Evolutionary conservation across 2,888 invertebrate species (phyloP).

Genomic region (Ctena decussata): DNA sequence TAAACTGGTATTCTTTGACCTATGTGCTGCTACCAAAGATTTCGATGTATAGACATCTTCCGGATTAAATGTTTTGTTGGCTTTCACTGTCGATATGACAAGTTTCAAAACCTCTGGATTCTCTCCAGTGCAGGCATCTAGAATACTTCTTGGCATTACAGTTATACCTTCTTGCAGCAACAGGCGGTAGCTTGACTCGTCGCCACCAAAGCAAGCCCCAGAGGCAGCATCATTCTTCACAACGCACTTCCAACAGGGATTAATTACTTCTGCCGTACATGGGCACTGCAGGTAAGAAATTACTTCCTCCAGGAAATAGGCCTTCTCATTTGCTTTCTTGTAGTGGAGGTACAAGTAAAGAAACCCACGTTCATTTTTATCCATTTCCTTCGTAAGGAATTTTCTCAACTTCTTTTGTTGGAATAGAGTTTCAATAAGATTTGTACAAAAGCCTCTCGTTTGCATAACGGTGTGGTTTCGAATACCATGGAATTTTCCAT

Average conservation of each 20-base stretch:
- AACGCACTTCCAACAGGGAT: conserved; percentile 1
- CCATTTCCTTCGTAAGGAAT: not conserved
- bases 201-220: conserved; percentile 1
- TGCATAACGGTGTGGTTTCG: not conserved
- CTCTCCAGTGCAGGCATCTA: not conserved
- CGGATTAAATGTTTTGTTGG: not conserved
- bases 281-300: not conserved
- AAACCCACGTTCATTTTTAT: not conserved
- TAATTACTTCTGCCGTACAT: not conserved
- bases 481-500: not conserved
- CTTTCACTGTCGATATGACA: not conserved
- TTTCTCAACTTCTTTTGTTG: not conserved
- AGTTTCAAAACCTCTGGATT: conserved; percentile 3
- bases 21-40: not conserved
- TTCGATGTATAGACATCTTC: not conserved
- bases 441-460: not conserved
- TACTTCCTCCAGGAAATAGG: not conserved
- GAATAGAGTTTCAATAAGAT: not conserved
- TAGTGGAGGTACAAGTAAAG: not conserved
- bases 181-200: not conserved
- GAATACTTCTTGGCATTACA: not conserved
- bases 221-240: not conserved
- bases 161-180: not conserved
- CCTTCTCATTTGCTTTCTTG: not conserved
- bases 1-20: not conserved